Base-by-base conservation (phyloP, 2,888 invertebrate species). In the Microchrysa polita region DNA sequence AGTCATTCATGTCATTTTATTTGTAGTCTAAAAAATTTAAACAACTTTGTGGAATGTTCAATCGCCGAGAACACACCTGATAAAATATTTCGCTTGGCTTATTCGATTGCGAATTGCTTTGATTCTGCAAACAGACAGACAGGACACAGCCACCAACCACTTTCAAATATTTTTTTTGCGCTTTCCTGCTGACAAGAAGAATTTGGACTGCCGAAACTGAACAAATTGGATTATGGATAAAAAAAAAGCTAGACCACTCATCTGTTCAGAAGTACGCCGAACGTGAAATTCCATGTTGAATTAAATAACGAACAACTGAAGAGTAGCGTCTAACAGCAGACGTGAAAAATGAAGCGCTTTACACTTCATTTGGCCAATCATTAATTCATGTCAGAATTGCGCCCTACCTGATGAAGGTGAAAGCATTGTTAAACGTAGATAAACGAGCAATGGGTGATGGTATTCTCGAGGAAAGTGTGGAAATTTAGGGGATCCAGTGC, bases 281-380 rank as follows among this genome's bases (percentile, higher is more conserved):
- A 18, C 20, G 55, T 55, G 18, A 10, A 55, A 4, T 16, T 55
- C 55, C 5, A 55, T 55, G 5, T 16, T 16, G 22, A 48, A 44
- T 65, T 48, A 44, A 61, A 61, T 61, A 42, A 42, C 61, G 23
- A 44, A n/a, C 9, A 52, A 34, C 67, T 20, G 27, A 16, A 12
- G 44, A 27, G 53, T 16, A 27, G 23, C 20, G 55, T 23, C 52
- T 53, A 22, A 55, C 12, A 67, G 40, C 53, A 44, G 12, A 23
- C 59, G 52, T 75, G 75, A 75, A 75, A 75, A 75, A 75, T 75
- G 69, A 44, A 65, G 65, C 48, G 60, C 69, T 71, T 75, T 65
- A 48, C 75, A 73, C 75, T 75, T 75, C 75, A 75, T 75, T 75
- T 65, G 73, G 71, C n/a, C 55, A 27, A 73, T 71, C 75, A 73